A percentile compares a stretch with the other conserved stretches of the same genome.
Conservation (phyloP, 2,113 vertebrate genomes). For the Chunga burmeisteri region DNA sequence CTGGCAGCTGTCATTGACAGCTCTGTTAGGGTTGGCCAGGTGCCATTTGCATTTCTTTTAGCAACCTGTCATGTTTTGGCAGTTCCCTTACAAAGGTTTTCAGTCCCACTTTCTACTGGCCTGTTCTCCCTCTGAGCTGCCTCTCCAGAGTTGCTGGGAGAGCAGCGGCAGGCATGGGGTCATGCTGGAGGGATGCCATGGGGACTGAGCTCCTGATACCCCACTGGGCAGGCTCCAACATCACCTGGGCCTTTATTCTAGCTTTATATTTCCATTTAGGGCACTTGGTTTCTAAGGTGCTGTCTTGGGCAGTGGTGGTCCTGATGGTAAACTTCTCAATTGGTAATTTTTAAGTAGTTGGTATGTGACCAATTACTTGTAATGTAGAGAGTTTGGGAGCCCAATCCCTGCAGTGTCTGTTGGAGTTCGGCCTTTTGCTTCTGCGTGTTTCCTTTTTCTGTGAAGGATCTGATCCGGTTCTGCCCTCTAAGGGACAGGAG, state of each 20-base stretch:
- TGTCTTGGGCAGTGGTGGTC: background rate
- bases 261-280: background rate
- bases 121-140: background rate
- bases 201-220: rapidly evolving
- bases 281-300: background rate
- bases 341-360: background rate
- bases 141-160: background rate
- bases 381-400: background rate
- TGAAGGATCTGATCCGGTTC: background rate
- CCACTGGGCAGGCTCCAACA: background rate
- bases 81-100: background rate
- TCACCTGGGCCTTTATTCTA: background rate
- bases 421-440: background rate
- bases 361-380: background rate
- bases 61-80: slow-evolving; percentile 11
- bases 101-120: background rate
- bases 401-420: background rate
- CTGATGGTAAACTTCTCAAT: background rate
- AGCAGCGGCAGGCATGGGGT: background rate
- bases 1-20: slow-evolving; percentile 4
- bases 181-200: background rate
- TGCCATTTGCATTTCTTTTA: slow-evolving; percentile 1
- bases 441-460: background rate
- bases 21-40: background rate
- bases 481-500: background rate